Percentiles rank a stretch among this genome's conserved stretches.
phyloP scores from a whole-genome alignment of 2,888 invertebrate species.

The Daptonema setosum region DNA sequence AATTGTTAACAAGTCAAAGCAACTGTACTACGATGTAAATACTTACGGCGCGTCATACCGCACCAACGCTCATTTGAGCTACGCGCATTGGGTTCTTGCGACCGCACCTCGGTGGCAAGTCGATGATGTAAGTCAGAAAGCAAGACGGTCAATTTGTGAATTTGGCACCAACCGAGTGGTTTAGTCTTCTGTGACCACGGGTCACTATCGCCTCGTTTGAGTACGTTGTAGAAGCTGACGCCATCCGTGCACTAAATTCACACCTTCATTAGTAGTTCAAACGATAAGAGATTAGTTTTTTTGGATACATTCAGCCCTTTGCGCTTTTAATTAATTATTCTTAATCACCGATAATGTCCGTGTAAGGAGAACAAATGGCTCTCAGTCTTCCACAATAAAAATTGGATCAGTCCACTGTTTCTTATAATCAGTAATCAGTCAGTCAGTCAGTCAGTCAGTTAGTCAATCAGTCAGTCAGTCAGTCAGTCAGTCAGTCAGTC shows the following conservation, averaged over 20 bases:
- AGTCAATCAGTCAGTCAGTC: too few relatives aligned
- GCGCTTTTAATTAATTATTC: neutral
- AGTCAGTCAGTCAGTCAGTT: too few relatives aligned
- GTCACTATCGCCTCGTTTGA: constrained; percentile 27
- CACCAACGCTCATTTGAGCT: too few relatives aligned
- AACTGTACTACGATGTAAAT: too few relatives aligned
- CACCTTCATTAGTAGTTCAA: neutral
- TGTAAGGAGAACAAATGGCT: neutral
- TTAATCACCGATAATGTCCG: too few relatives aligned
- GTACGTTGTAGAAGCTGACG: constrained; percentile 62
- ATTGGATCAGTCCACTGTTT: too few relatives aligned
- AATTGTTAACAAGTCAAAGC: neutral
- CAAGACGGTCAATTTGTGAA: neutral
- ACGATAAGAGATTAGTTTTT: neutral
- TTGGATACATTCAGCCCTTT: neutral
- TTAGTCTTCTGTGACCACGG: constrained; percentile 12
- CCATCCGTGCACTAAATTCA: constrained; percentile 32
- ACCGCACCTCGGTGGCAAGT: too few relatives aligned
- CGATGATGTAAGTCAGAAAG: neutral
- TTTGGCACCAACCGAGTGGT: neutral
- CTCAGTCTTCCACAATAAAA: too few relatives aligned
- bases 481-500: too few relatives aligned
- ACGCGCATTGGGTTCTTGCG: too few relatives aligned
- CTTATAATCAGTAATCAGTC: too few relatives aligned
- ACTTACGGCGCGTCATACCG: too few relatives aligned